Conservation (phyloP, 2,113 vertebrate genomes). For the Crotophaga sulcirostris region DNA sequence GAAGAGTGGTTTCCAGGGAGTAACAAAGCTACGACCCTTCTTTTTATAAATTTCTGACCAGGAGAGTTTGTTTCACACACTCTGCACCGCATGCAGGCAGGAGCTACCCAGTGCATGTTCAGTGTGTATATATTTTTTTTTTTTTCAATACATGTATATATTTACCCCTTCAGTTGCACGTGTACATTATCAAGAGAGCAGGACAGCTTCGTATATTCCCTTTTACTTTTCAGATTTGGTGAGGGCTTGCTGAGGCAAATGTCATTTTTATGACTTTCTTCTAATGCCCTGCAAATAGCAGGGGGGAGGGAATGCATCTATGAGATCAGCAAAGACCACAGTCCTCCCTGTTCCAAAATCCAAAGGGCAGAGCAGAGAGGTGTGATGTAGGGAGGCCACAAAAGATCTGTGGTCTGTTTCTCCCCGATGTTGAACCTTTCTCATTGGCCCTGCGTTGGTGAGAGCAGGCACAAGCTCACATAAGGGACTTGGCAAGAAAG, state of each 20-base stretch:
- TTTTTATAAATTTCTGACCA: background rate
- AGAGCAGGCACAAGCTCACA: background rate
- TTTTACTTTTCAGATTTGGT: background rate
- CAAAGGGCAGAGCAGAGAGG: background rate
- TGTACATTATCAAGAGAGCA: background rate
- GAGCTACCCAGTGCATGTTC: background rate
- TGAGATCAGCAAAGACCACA: background rate
- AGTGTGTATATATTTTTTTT: background rate
- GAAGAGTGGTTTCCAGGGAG: background rate
- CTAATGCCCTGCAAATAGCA: background rate
- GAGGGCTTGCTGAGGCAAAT: background rate
- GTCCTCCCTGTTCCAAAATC: fast-evolving
- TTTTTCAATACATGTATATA: background rate
- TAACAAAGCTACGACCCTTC: background rate
- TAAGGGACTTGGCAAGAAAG: background rate
- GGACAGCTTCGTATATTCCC: background rate
- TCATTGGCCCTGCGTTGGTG: background rate
- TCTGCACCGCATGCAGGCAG: background rate
- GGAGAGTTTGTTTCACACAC: background rate
- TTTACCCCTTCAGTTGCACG: background rate
- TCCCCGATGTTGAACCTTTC: fast-evolving
- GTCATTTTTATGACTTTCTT: background rate
- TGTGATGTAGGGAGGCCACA: background rate
- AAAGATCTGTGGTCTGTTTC: background rate
- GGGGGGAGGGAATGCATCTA: background rate